Evolutionary conservation across 2,113 vertebrate genomes (phyloP).

Genomic region (Sander lucioperca): DNA sequence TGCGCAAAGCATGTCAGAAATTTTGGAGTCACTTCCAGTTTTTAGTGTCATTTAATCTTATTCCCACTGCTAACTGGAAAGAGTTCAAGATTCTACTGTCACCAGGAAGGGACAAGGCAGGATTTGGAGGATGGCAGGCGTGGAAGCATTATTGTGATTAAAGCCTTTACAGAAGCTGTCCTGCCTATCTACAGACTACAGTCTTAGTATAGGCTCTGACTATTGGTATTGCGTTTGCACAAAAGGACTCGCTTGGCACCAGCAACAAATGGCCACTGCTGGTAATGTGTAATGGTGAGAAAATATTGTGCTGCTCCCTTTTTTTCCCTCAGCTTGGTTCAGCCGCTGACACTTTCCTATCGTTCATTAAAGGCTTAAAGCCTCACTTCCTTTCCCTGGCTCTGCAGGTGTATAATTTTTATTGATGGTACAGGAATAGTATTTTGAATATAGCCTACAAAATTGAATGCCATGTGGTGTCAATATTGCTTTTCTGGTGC

Average conservation of each 20-base stretch:
- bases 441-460: slow-evolving; percentile 63
- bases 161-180: slow-evolving; percentile 61
- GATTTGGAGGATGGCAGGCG: slow-evolving; percentile 49
- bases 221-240: slow-evolving; percentile 42
- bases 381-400: neutral
- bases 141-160: slow-evolving; percentile 61
- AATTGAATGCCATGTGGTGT: slow-evolving; percentile 56
- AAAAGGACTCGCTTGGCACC: slow-evolving; percentile 44
- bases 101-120: slow-evolving; percentile 23
- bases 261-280: slow-evolving; percentile 40
- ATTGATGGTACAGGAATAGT: slow-evolving; percentile 29
- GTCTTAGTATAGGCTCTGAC: slow-evolving; percentile 34
- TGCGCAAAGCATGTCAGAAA: slow-evolving; percentile 44
- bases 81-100: slow-evolving; percentile 59
- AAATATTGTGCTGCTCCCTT: slow-evolving; percentile 43
- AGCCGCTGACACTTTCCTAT: slow-evolving; percentile 33
- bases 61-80: slow-evolving; percentile 52
- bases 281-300: slow-evolving; percentile 42
- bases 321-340: slow-evolving; percentile 49
- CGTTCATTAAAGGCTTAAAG: slow-evolving; percentile 52
- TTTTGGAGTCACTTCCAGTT: slow-evolving; percentile 56
- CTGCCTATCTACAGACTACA: slow-evolving; percentile 41
- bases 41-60: slow-evolving; percentile 57
- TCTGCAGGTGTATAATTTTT: slow-evolving; percentile 29
- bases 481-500: slow-evolving; percentile 50